phyloP scores from a whole-genome alignment of 23 tunicate genomes.

The Styela clava region DNA sequence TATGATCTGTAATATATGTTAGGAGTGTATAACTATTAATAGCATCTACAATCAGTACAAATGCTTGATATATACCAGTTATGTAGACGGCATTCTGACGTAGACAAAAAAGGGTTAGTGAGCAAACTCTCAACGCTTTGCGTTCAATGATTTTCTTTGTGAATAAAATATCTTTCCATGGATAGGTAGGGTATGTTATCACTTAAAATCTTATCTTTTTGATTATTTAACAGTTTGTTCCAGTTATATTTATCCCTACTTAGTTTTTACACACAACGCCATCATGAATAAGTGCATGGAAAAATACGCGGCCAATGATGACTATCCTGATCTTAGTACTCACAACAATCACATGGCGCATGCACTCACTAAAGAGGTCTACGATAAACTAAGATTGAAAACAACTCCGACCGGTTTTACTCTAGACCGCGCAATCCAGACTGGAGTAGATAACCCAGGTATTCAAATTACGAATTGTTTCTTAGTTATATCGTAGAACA shows the following conservation, averaged over 20 bases:
- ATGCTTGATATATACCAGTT: no score
- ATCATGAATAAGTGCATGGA: conserved; percentile 60
- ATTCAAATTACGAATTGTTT: background rate
- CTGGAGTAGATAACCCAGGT: conserved; percentile 44
- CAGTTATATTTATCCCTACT: background rate
- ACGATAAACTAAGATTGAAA: conserved; percentile 35
- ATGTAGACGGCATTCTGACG: no score
- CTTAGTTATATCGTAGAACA: background rate
- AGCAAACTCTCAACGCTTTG: no score
- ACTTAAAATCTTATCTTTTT: no score
- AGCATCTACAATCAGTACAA: no score
- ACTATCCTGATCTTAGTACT: conserved; percentile 71
- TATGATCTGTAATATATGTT: no score
- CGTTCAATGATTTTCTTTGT: no score
- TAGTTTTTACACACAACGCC: background rate
- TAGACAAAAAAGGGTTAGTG: no score
- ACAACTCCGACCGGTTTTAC: conserved; percentile 86
- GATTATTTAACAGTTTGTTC: background rate
- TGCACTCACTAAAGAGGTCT: conserved; percentile 57
- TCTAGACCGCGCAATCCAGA: conserved; percentile 33
- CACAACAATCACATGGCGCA: conserved; percentile 85
- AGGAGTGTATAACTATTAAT: no score
- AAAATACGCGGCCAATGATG: conserved; percentile 77
- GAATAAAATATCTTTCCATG: no score
- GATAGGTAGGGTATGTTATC: no score